A percentile compares a stretch with the other conserved stretches of the same genome.
phyloP scores from a whole-genome alignment of 2,888 invertebrate genomes.

The Boloria euphrosyne region DNA sequence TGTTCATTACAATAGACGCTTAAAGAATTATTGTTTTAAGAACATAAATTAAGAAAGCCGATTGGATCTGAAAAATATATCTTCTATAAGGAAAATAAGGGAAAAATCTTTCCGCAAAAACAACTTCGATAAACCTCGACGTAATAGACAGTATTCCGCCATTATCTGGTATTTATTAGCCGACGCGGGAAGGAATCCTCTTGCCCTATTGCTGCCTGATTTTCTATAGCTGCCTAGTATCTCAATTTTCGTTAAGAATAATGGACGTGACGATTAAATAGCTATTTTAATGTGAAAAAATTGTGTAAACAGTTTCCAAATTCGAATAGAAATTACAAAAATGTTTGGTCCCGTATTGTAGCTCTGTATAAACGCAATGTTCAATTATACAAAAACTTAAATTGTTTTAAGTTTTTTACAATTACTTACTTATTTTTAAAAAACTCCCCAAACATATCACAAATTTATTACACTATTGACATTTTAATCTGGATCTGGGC shows the following conservation, averaged over 20 bases:
- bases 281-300: too few relatives aligned
- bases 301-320: too few relatives aligned
- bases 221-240: conserved; percentile 4
- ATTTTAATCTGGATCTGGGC: too few relatives aligned
- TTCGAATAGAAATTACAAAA: too few relatives aligned
- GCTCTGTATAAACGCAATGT: too few relatives aligned
- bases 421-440: too few relatives aligned
- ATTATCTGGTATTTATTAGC: conserved; percentile 65
- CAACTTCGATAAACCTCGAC: conserved; percentile 55
- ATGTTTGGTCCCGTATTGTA: too few relatives aligned
- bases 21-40: background rate
- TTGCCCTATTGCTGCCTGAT: conserved; percentile 14
- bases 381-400: too few relatives aligned
- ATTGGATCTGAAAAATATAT: conserved; percentile 57
- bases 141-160: conserved; percentile 62
- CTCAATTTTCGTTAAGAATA: conserved; percentile 10
- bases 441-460: too few relatives aligned
- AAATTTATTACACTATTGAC: too few relatives aligned
- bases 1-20: background rate
- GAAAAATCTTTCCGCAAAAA: conserved; percentile 53
- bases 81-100: conserved; percentile 52
- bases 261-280: background rate
- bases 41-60: conserved; percentile 55
- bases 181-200: conserved; percentile 35
- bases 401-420: too few relatives aligned